Evolutionary conservation across 2,113 vertebrate species (phyloP), one percentile per base, ranked within the genome.

Genomic region (Peromyscus californicus): DNA sequence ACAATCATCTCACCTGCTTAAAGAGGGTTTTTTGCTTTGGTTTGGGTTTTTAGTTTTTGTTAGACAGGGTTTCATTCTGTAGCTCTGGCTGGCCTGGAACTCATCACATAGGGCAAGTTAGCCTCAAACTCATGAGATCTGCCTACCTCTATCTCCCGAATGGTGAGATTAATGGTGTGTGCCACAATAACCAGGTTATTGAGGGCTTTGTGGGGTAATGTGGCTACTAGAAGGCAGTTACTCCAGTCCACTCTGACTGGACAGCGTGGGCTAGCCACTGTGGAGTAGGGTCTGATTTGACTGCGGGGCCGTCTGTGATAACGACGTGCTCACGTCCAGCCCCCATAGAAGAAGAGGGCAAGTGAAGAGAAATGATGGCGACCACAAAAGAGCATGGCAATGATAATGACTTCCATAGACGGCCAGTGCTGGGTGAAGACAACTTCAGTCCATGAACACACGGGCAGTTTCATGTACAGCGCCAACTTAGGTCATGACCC

Each of bases 361-460:
- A 54, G 16, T 26, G 4, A 42, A 39, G 36, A 57, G n/a, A 72
- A 10, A 51, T 36, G 51, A 48, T 1, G 22, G 31, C 45, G 54
- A 42, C 19, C 72, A 69, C 83, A 78, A 3, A 11, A 10, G 19
- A 42, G 7, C 63, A 70, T 13, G 42, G 19, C 15, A 65, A 4
- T 2, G 1, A 17, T 21, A 21, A 26, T 54, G 1, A 10, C 59
- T 5, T 48, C 7, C 0, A 2, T 16, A 57, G 33, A 54, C 1
- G 42, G 17, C 59, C 48, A 21, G 2, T 11, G 31, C 13, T 13
- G n/a, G 63, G 39, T 1, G 3, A 33, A 59, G 15, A 29, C 42
- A 51, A 2, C 21, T 22, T n/a, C 74, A 69, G 5, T 2, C 1
- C 22, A 9, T 11, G 26, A 4, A 33, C 36, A 57, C 21, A 7